phyloP scores from a whole-genome alignment of 2,797 vertebrate genomes.

The Phoebastria nigripes region DNA sequence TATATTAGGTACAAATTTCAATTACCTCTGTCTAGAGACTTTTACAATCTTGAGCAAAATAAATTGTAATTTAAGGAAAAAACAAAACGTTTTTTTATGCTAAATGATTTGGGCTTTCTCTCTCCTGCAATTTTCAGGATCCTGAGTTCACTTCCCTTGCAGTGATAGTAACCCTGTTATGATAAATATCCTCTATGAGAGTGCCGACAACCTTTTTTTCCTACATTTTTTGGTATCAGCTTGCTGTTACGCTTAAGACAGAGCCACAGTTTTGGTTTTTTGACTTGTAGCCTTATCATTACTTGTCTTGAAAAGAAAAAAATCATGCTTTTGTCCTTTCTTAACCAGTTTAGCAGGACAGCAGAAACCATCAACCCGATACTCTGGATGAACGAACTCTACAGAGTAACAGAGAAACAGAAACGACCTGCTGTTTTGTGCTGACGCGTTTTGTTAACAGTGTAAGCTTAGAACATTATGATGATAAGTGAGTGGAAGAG shows the following conservation, averaged over 20 bases:
- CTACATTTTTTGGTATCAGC: fast-evolving
- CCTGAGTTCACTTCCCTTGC: neutral
- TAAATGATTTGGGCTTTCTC: neutral
- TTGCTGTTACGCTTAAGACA: neutral
- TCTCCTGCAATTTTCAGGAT: neutral
- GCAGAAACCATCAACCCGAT: fast-evolving
- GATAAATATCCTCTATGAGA: fast-evolving
- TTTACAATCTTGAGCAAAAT: neutral
- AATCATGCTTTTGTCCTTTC: neutral
- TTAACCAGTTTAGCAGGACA: fast-evolving
- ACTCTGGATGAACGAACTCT: fast-evolving
- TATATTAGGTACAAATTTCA: neutral
- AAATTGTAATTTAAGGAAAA: neutral
- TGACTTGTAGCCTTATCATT: neutral
- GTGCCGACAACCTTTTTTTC: fast-evolving
- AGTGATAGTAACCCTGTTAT: fast-evolving
- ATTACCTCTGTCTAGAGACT: neutral
- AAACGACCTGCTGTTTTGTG: fast-evolving
- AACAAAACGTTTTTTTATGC: fast-evolving
- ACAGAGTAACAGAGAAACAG: fast-evolving
- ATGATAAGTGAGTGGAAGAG: fast-evolving
- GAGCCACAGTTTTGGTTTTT: fast-evolving
- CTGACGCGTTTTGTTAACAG: fast-evolving
- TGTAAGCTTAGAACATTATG: fast-evolving
- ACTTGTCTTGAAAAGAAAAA: neutral